Evolutionary conservation across 2,797 vertebrate species (phyloP), one percentile per base, ranked within the genome.

Genomic region (Schizothorax lantsangensis): DNA sequence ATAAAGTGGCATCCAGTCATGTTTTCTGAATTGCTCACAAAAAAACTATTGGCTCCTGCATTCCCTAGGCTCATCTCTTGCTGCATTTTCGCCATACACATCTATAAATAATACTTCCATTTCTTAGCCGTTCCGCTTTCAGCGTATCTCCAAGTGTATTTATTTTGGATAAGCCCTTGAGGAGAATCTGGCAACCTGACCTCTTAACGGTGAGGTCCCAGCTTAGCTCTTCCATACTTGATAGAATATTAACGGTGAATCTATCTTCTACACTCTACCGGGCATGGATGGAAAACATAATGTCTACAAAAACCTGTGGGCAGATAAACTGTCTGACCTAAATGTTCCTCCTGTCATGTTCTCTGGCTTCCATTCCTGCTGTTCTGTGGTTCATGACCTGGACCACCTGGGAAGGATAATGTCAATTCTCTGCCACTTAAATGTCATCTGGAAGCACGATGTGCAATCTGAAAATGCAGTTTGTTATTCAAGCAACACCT

Each of bases 51-150:
- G 1, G 45, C 45, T 83, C 15, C n/a, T 12, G 66, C 23, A 47
- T 57, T 82, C 30, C 36, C 26, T 14, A 26, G 36, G 19, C 69
- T 83, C 47, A 71, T 45, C 62, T 47, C 17, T 47, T 81, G 54
- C 73, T 75, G 59, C 45, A 72, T 84, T 79, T 72, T 79, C 21
- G 23, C 54, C 23, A 38, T 43, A 66, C 68, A 68, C 19, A 45
- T 62, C 86, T 79, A 84, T 75, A 87, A 87, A 87, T 84, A 87
- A 87, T 79, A 36, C 36, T 38, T 64, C 59, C 15, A 40, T 83
- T 84, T 78, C 33, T 77, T 47, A 4, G 36, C 57, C 19, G 38
- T 23, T 73, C 68, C 4, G 36, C 83, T 38, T 75, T 68, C 57
- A 85, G 77, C 8, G 2, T 80, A 72, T 79, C 64, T 59, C 64